Evolutionary conservation across 2,113 vertebrate species (phyloP).

Genomic region (Albula glossodonta): DNA sequence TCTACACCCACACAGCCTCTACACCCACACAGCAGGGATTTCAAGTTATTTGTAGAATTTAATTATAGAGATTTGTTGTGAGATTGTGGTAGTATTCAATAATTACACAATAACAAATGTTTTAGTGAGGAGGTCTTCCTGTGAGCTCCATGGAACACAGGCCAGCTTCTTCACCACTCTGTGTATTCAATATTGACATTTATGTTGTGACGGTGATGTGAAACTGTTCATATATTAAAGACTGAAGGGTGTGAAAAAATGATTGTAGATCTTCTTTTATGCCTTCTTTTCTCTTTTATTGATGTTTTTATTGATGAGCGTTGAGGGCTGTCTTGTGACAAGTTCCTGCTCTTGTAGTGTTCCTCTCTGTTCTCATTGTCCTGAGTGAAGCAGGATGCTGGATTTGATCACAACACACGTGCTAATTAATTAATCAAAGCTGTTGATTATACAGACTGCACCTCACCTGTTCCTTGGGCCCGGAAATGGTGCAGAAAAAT

Average conservation of each 20-base stretch:
- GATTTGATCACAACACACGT: neutral
- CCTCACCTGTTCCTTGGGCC: neutral
- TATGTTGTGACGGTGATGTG: neutral
- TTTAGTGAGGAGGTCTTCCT: neutral
- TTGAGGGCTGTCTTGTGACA: neutral
- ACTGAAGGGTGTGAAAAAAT: neutral
- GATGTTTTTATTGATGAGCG: neutral
- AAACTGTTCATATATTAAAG: neutral
- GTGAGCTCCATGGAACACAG: neutral
- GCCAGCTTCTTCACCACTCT: neutral
- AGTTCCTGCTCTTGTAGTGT: neutral
- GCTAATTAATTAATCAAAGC: neutral
- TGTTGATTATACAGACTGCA: neutral
- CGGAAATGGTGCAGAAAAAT: too few species aligned
- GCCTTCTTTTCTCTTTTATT: neutral
- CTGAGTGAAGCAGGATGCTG: neutral
- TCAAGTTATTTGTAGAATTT: neutral
- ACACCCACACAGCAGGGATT: neutral
- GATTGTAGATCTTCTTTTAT: neutral
- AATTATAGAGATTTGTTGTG: slow-evolving; percentile 8
- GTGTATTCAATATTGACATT: neutral
- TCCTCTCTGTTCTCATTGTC: neutral
- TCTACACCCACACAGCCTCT: too few species aligned
- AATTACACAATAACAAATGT: neutral
- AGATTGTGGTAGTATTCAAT: neutral